Base-by-base conservation (phyloP, 2,888 invertebrate genomes). In the Plebejus anna region DNA sequence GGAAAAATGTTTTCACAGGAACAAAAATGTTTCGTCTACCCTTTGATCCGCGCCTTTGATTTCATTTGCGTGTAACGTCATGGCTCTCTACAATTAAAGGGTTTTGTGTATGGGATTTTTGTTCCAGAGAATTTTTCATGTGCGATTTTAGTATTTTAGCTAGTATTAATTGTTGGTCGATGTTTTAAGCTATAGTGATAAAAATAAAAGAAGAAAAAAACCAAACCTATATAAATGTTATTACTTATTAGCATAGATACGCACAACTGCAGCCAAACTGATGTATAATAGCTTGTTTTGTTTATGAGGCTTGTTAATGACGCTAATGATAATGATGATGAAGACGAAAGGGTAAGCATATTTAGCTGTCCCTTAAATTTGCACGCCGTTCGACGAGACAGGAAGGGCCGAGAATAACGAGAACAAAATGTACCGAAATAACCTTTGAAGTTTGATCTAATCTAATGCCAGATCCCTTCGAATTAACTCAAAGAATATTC, bases 391-490 rank as follows among this genome's bases (percentile, higher is more conserved):
- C 84, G 86, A 80, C 85, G 88, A 85, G 89, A 90, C 90, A 90
- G 91, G 91, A 92, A 91, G 87, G 88, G 88, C 89, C 89, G 80
- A 88, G 89, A 92, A 92, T 92, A 92, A 90, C 88, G 87, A 89
- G 88, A 88, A 90, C 91, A 89, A 91, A 90, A 89, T 90, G 88
- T 89, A 90, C 90, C 84, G 84, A 90, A 92, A 93, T 92, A 92
- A 90, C 88, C 89, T 83, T 83, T 82, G 81, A 85, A 22, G 22
- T 22, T 22, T 22, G 22, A 22, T 84, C 84, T 85, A 86, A 83
- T 85, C 84, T 84, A 84, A 82, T 82, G 79, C 80, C 79, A 83
- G 83, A 84, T 86, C 83, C 82, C 84, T 83, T 78, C 79, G 80
- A 81, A 80, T 81, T 80, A 78, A 82, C 79, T 80, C 76, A 80